phyloP scores from a whole-genome alignment of 1,140 invertebrate genomes.

The Apis mellifera region DNA sequence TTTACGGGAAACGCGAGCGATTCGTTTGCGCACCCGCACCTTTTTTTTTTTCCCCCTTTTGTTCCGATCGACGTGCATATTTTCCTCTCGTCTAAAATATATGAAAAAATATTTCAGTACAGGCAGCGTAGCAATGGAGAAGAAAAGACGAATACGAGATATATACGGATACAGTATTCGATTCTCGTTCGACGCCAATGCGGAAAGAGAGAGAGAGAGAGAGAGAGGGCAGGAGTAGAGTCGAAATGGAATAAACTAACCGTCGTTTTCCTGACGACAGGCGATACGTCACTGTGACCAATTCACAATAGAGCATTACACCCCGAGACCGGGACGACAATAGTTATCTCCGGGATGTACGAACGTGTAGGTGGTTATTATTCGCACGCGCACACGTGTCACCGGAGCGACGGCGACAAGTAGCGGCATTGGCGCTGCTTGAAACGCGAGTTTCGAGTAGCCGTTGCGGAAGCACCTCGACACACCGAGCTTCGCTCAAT shows the following conservation, averaged over 20 bases:
- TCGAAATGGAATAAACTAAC: conserved; percentile 62
- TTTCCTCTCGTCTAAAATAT: too few species aligned
- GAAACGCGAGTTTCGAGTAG: conserved; percentile 39
- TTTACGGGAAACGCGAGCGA: conserved; percentile 68
- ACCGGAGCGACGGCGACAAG: conserved; percentile 38
- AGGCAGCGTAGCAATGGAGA: too few species aligned
- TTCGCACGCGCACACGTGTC: conserved; percentile 58
- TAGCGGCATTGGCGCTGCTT: conserved; percentile 36
- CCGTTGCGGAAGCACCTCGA: conserved; percentile 43
- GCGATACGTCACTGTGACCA: conserved; percentile 69
- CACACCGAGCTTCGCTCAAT: conserved; percentile 42
- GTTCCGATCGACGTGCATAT: too few species aligned
- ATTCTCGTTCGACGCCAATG: too few species aligned
- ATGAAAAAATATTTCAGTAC: too few species aligned
- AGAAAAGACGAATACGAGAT: too few species aligned
- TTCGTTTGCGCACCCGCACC: conserved; percentile 62
- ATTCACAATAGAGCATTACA: conserved; percentile 71
- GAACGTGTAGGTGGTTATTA: conserved; percentile 61
- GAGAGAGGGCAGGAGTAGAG: too few species aligned
- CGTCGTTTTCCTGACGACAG: conserved; percentile 58
- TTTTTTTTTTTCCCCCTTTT: neutral
- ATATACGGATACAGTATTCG: too few species aligned
- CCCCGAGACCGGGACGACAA: conserved; percentile 58
- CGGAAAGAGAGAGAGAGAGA: too few species aligned
- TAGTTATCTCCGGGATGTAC: conserved; percentile 56